A percentile compares a stretch with the other conserved stretches of the same genome.
phyloP scores from a whole-genome alignment of 1,140 invertebrate genomes.

The Akabosia matsudoensis region DNA sequence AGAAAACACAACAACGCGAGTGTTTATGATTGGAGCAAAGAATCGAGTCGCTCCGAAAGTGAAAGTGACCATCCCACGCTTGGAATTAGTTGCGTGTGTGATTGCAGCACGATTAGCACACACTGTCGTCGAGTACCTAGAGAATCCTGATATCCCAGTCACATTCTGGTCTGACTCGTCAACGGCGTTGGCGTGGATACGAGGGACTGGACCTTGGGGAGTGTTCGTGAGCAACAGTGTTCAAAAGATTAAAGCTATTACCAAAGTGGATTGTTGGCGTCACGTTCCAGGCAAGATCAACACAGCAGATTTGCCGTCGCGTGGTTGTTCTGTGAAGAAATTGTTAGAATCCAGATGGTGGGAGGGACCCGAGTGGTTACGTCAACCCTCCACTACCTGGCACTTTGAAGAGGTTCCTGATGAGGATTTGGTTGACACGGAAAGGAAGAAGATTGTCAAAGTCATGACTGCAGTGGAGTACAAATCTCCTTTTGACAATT shows the following conservation, averaged over 20 bases:
- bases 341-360: not conserved
- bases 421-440: not conserved
- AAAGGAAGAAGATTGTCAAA: not conserved
- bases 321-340: not conserved
- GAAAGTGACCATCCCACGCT: not conserved
- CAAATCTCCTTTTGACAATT: not conserved
- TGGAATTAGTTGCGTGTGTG: not conserved
- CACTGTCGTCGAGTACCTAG: not conserved
- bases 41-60: not conserved
- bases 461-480: not conserved
- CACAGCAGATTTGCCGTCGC: not conserved
- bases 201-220: not conserved
- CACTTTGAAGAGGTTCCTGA: not conserved
- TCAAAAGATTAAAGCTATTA: not conserved
- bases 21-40: not conserved
- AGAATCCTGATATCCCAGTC: not conserved
- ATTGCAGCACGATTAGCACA: not conserved
- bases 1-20: not conserved
- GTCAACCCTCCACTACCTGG: not conserved
- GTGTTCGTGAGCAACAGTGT: not conserved
- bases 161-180: not conserved
- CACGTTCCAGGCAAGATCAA: not conserved
- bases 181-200: not conserved
- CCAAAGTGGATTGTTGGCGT: not conserved
- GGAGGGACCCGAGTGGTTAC: not conserved